Evolutionary conservation across 2,888 invertebrate genomes (phyloP), one percentile per base, ranked within the genome.

Genomic region (Acleris emargana): DNA sequence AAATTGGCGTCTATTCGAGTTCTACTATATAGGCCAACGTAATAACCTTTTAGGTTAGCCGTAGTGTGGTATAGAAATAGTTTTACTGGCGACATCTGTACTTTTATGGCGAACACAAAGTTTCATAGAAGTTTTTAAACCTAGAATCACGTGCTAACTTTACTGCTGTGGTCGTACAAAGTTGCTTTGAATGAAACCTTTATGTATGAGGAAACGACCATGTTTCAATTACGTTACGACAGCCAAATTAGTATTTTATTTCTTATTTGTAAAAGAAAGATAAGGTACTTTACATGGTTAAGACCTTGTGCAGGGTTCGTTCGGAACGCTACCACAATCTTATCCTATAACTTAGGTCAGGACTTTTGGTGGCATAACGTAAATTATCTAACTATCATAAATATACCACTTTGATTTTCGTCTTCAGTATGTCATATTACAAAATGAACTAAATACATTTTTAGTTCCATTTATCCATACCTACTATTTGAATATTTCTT

Each of bases 71-170:
- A 64, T 55, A 57, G 55, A 66, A 61, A 57, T 60, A 61, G 57
- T 61, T 66, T 66, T 61, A 57, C 51, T 51, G 57, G 66, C 61
- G 57, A 61, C 61, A 61, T 66, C 66, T 66, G 66, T 61, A 66
- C 55, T 61, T 66, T 66, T 61, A 66, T 66, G 66, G 60, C 57
- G 55, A 57, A 45, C 54, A 66, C 66, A 66, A 66, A 66, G 60
- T 66, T 66, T 57, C 51, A 66, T 60, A 61, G 47, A 57, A 66
- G 61, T 66, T 66, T 66, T 61, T 57, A 66, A 66, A 61, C 51
- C 66, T 66, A 57, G 60, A 66, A 66, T 66, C 66, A 66, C 66
- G 66, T 66, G 52, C 60, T 66, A 60, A 61, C 66, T 66, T 66
- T 61, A 60, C 60, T 47, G 28, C 45, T 52, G 42, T 18, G 50